Conservation (phyloP, 2,888 invertebrate genomes). For the Gnatocerus cornutus region DNA sequence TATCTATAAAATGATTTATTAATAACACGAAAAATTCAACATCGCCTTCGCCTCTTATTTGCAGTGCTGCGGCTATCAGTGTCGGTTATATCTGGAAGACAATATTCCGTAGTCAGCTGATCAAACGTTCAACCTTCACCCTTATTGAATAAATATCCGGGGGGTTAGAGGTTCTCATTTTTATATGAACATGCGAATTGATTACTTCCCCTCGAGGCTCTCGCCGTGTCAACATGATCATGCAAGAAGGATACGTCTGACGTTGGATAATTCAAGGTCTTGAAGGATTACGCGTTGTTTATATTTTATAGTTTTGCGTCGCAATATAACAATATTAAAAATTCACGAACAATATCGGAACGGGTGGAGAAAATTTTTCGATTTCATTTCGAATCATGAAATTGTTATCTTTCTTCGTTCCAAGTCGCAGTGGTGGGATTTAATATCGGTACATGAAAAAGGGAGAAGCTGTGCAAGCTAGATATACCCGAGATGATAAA, state of each 20-base stretch:
- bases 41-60: not conserved
- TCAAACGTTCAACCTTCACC: conserved; percentile 44
- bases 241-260: conserved; percentile 37
- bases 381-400: conserved; percentile 37
- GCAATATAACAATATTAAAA: too few relatives aligned
- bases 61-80: conserved; percentile 8
- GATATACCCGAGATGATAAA: conserved; percentile 27
- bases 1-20: too few relatives aligned
- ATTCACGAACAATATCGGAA: too few relatives aligned
- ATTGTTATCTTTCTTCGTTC: conserved; percentile 39
- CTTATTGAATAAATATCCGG: conserved; percentile 44
- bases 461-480: conserved; percentile 19
- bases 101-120: conserved; percentile 37
- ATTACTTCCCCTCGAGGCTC: conserved; percentile 35
- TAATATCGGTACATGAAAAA: conserved; percentile 35
- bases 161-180: conserved; percentile 31
- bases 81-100: conserved; percentile 29
- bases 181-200: conserved; percentile 42
- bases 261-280: conserved; percentile 23
- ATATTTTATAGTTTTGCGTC: too few relatives aligned
- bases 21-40: not conserved
- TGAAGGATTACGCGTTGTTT: conserved; percentile 9
- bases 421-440: conserved; percentile 33
- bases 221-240: conserved; percentile 35
- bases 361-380: conserved; percentile 27